phyloP scores from a whole-genome alignment of 2,888 invertebrate genomes.

The Thereva unica region DNA sequence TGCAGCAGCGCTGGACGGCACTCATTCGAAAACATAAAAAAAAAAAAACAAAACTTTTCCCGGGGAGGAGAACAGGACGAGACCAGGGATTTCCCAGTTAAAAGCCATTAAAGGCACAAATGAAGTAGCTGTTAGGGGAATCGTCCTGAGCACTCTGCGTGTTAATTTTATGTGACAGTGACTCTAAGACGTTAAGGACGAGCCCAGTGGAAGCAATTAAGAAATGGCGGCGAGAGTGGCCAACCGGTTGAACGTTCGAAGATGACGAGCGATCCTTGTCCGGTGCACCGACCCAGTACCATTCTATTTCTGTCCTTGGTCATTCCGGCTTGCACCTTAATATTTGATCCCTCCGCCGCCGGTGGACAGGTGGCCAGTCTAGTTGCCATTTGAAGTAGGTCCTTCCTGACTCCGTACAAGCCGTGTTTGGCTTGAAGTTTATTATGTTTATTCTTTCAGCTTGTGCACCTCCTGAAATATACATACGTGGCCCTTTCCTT shows the following conservation, averaged over 20 bases:
- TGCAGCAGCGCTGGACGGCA: too few species aligned
- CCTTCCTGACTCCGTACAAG: constrained; percentile 1
- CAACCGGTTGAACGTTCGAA: too few species aligned
- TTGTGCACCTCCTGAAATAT: too few species aligned
- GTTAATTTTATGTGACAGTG: not conserved
- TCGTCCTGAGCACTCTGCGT: constrained; percentile 22
- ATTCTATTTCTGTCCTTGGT: constrained; percentile 9
- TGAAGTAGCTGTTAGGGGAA: constrained; percentile 15
- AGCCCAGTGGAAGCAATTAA: constrained; percentile 11
- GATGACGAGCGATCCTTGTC: too few species aligned
- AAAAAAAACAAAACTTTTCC: too few species aligned
- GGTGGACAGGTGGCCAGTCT: constrained; percentile 4
- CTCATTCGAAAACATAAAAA: too few species aligned
- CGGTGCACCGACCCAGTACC: not conserved
- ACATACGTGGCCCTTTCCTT: too few species aligned
- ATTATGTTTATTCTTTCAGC: constrained; percentile 9
- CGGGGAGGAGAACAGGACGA: not conserved
- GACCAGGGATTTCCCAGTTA: not conserved
- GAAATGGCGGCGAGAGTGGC: not conserved
- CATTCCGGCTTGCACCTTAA: constrained; percentile 9
- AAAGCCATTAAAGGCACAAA: constrained; percentile 13
- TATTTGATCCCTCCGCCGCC: constrained; percentile 4
- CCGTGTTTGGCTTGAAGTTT: constrained; percentile 25
- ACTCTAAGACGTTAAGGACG: constrained; percentile 6
- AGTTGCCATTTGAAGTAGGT: constrained; percentile 16